Evolutionary conservation across 1,140 invertebrate species (phyloP), one percentile per base, ranked within the genome.

Genomic region (Armadillidium nasatum): DNA sequence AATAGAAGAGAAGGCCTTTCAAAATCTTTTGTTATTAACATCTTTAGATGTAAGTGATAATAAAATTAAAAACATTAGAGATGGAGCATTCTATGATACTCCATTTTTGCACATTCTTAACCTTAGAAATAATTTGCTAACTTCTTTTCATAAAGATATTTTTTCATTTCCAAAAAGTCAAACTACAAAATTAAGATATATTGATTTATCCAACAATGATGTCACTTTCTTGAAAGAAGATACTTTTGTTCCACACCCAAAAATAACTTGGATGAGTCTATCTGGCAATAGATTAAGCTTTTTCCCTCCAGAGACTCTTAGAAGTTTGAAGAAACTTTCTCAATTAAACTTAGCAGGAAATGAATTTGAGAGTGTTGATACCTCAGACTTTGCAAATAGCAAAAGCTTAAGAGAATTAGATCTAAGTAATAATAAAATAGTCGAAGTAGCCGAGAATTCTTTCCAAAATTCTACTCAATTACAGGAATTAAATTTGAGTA

Each of bases 401-500:
- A 90, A 90, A 4, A 87, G 90, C 73, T 84, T 96, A 2, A 87
- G 90, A 74, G 85, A 86, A 2, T 83, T 96, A 33, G 85, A 91
- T 78, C 83, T 96, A 11, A 88, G 89, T 0, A 83, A 89, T 75
- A 96, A 96, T 83, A 85, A 89, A 79, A 88, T 96, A 78, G 92
- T 93, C 82, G 88, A 88, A 74, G 88, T 96, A 11, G 91, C 90
- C 79, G 93, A 94, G 85, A 90, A 92, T 85, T 91, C 93, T 0
- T 96, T 96, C 83, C 91, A 94, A 80, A 96, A 96, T 83, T 96
- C 94, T 0, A 91, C 93, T 0, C 93, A 94, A 85, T 86, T 96
- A 73, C 94, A 95, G 83, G 82, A 89, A 13, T 83, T 96, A 43
- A 90, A 95, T 84, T 85, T 96, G 54, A 89, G 90, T 0, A 79